Percentiles rank a stretch among this genome's conserved stretches.
These are phyloP conservation scores for Anolis sagrei DNA, from an alignment of 2,113 vertebrate species.

Conservation along the genomic window DNA sequence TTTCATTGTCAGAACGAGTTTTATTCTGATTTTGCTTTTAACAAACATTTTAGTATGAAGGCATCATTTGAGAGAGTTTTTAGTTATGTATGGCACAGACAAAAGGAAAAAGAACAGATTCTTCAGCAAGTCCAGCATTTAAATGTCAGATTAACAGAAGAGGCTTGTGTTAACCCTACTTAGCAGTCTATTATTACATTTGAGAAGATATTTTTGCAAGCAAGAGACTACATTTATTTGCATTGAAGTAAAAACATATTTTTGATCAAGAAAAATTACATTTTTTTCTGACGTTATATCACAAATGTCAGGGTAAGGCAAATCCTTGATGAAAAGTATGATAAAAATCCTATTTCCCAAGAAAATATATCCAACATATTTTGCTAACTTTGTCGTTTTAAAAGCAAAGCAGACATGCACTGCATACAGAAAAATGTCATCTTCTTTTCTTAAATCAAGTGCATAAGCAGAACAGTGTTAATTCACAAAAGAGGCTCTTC, in stretches of 20 bases:
- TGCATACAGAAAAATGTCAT: slow-evolving; percentile 73
- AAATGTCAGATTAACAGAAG: slow-evolving; percentile 70
- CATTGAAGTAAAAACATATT: slow-evolving; percentile 77
- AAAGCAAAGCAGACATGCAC: slow-evolving; percentile 79
- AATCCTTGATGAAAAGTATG: slow-evolving; percentile 75
- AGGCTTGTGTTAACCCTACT: slow-evolving; percentile 61
- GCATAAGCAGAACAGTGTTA: slow-evolving; percentile 73
- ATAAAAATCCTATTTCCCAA: slow-evolving; percentile 76
- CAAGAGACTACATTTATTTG: slow-evolving; percentile 75
- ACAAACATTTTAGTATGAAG: slow-evolving; percentile 75
- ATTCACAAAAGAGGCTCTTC: slow-evolving; percentile 75
- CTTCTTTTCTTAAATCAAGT: slow-evolving; percentile 60
- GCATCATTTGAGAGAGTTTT: slow-evolving; percentile 72
- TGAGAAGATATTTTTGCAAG: slow-evolving; percentile 74
- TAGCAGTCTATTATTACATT: slow-evolving; percentile 65
- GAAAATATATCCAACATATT: slow-evolving; percentile 80
- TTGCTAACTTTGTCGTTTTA: slow-evolving; percentile 72
- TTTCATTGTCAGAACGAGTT: slow-evolving; percentile 70
- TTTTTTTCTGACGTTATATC: slow-evolving; percentile 73
- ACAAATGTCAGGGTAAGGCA: slow-evolving; percentile 83
- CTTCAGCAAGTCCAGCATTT: slow-evolving; percentile 63
- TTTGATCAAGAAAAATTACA: slow-evolving; percentile 76
- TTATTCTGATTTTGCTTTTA: slow-evolving; percentile 77
- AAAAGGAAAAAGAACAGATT: slow-evolving; percentile 70
- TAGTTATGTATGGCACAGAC: slow-evolving; percentile 66